phyloP scores from a whole-genome alignment of 2,888 invertebrate genomes.

The Alloplasta piceator region DNA sequence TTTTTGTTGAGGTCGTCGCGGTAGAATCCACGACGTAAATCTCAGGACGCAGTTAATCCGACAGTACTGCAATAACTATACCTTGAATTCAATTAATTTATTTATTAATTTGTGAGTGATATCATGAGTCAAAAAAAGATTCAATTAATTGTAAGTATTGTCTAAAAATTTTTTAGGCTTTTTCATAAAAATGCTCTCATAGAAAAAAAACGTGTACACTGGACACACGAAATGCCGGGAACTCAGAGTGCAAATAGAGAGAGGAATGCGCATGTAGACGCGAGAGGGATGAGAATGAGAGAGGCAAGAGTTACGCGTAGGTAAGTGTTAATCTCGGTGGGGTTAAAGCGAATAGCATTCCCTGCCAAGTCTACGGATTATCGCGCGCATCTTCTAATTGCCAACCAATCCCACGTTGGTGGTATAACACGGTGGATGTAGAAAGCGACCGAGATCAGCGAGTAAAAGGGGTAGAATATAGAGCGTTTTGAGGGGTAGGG shows the following conservation, averaged over 20 bases:
- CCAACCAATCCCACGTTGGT: constrained; percentile 81
- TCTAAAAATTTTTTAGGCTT: background rate
- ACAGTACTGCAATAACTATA: too few species aligned
- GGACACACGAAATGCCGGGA: constrained; percentile 16
- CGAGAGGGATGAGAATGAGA: constrained; percentile 56
- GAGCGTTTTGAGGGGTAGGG: constrained; percentile 18
- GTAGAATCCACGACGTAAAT: too few species aligned
- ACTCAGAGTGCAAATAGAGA: background rate
- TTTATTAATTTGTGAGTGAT: too few species aligned
- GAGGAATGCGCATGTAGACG: constrained; percentile 38
- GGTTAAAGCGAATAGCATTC: constrained; percentile 80
- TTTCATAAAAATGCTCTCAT: background rate
- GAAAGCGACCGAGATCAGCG: constrained; percentile 63
- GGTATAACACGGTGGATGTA: constrained; percentile 34
- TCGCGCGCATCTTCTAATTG: constrained; percentile 83
- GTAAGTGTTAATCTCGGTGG: constrained; percentile 83
- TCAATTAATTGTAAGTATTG: background rate
- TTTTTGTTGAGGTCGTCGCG: too few species aligned
- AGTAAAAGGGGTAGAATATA: constrained; percentile 62
- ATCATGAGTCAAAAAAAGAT: too few species aligned
- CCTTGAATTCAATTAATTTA: too few species aligned
- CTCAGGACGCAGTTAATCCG: too few species aligned
- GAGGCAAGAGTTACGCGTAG: constrained; percentile 80
- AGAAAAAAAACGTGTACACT: background rate
- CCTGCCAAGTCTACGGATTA: constrained; percentile 83